Base-by-base conservation (phyloP, 2,888 invertebrate species). In the Plagodis pulveraria region DNA sequence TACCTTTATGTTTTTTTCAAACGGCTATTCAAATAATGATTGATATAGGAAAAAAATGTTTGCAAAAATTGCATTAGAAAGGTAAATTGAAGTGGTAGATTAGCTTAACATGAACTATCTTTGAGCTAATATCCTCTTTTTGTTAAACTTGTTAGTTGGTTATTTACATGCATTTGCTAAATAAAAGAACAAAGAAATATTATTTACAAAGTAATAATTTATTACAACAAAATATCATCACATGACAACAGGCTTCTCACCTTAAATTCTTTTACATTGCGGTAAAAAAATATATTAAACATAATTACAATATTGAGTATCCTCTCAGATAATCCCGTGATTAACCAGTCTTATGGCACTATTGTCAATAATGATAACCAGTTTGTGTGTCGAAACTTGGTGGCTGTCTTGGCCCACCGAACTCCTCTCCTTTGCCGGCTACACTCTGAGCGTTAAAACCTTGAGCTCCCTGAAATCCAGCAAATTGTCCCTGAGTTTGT, bases 301-400 rank as follows among this genome's bases (percentile, higher is more conserved):
- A 22, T 22, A 22, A 22, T 22, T 22, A 22, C 1, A 22, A 22
- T 22, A 22, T 22, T 22, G 22, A 22, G 22, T 22, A 4, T n/a
- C n/a, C n/a, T n/a, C n/a, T n/a, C n/a, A n/a, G n/a, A n/a, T n/a
- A n/a, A n/a, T n/a, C n/a, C n/a, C n/a, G 22, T 22, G 2, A 22
- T 22, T 22, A 55, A 50, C 53, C 47, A 53, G 38, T 38, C 9
- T 43, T 61, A 77, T 79, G 77, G 74, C 72, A 75, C 50, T 46
- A 36, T 64, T 40, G 65, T 80, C 65, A 89, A 69, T 91, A 90
- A 76, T 90, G 83, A 66, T 92, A 91, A 36, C 91, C 91, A 50
- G 86, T 86, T 72, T 84, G 71, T 10, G 73, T 73, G 58, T 89
- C 86, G 52, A 86, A 92, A 55, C 77, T 87, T 0, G 90, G 87